These are phyloP conservation scores for Heteractis magnifica DNA, from an alignment of 92 coral and sea anemone species.

Conservation along the genomic window DNA sequence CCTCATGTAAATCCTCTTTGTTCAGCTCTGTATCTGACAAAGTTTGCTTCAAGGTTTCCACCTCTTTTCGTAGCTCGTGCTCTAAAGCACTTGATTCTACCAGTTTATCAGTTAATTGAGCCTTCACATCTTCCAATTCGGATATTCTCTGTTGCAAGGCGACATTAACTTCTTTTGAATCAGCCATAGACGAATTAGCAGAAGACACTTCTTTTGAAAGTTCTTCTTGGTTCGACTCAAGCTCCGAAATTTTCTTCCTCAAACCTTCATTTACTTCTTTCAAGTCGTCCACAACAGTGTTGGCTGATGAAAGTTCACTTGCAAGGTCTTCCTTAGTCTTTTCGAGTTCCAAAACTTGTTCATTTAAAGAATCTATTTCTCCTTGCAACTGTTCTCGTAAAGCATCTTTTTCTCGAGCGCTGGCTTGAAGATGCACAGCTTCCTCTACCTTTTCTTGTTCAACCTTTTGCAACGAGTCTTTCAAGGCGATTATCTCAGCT, in stretches of 20 bases:
- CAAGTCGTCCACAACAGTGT: slow-evolving; percentile 35
- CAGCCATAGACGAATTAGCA: slow-evolving; percentile 5
- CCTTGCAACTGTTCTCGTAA: slow-evolving; percentile 24
- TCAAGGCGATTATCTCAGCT: slow-evolving; percentile 42
- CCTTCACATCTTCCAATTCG: slow-evolving; percentile 13
- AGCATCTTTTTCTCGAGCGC: slow-evolving; percentile 19
- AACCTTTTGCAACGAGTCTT: slow-evolving; percentile 40
- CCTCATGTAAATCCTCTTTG: slow-evolving; percentile 39
- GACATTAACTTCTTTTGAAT: slow-evolving; percentile 11
- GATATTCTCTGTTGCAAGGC: slow-evolving; percentile 21
- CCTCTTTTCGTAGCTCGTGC: slow-evolving; percentile 27
- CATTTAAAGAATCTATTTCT: slow-evolving; percentile 26
- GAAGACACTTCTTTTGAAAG: slow-evolving; percentile 13
- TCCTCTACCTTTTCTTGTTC: slow-evolving; percentile 57
- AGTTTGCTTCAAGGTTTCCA: slow-evolving; percentile 23
- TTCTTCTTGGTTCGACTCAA: slow-evolving; percentile 17
- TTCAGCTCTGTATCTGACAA: slow-evolving; percentile 34
- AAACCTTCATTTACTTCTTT: slow-evolving; percentile 33
- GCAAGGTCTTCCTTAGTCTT: slow-evolving; percentile 38
- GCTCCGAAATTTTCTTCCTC: slow-evolving; percentile 7
- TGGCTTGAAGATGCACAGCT: slow-evolving; percentile 51
- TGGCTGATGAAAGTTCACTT: slow-evolving; percentile 21
- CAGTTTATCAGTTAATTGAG: slow-evolving; percentile 15
- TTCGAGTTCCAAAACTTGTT: slow-evolving; percentile 21
- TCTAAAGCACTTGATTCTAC: slow-evolving; percentile 1